These are phyloP conservation scores for Tromatobia lineatoria DNA, from an alignment of 2,888 invertebrate genomes.

Conservation along the genomic window DNA sequence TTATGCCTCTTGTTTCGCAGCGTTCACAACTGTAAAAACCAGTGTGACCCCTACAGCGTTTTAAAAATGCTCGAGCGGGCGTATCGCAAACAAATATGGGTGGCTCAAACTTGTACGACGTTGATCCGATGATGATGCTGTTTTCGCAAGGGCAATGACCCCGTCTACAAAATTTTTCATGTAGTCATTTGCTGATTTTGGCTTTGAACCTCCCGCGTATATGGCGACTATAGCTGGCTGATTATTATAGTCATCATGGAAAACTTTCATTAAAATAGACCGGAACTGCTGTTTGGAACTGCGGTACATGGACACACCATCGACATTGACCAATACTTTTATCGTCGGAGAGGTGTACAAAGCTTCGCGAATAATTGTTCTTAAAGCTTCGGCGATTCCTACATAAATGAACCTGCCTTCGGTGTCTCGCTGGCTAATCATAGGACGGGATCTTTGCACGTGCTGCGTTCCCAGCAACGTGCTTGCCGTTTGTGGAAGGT, in stretches of 20 bases:
- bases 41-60: conserved; percentile 62
- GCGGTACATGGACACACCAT: too few species aligned
- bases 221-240: background rate
- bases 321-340: too few species aligned
- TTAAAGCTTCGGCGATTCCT: conserved; percentile 1
- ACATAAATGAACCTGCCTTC: conserved; percentile 3
- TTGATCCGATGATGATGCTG: conserved; percentile 19
- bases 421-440: background rate
- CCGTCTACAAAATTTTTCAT: background rate
- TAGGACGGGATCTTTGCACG: conserved; percentile 5
- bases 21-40: conserved; percentile 64
- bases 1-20: conserved; percentile 61
- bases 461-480: background rate
- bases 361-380: background rate
- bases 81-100: conserved; percentile 64
- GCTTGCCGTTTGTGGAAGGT: conserved; percentile 5
- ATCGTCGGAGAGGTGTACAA: background rate
- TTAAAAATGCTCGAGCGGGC: conserved; percentile 66
- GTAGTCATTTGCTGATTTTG: conserved; percentile 14
- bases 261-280: background rate
- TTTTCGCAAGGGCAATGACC: background rate
- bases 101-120: background rate
- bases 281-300: too few species aligned
- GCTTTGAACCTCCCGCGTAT: background rate
- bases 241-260: conserved; percentile 1